Conservation (phyloP, 2,797 vertebrate genomes). For the Parauchenoglanis punctatus region DNA sequence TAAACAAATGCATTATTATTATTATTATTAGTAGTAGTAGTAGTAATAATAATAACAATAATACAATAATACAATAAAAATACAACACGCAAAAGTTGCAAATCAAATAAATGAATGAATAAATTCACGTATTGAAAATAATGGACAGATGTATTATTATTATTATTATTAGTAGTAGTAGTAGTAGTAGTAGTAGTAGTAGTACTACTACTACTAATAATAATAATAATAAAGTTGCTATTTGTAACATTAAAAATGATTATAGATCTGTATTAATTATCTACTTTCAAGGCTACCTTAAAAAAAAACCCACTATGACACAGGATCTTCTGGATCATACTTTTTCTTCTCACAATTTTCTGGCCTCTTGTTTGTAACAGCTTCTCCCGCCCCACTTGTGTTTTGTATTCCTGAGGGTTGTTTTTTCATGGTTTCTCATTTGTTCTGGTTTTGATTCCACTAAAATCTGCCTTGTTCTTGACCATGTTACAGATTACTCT, state of each 20-base stretch:
- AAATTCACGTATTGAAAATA: background rate
- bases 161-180: background rate
- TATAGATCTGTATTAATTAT: background rate
- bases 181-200: background rate
- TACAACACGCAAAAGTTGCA: too few relatives aligned
- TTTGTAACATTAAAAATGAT: background rate
- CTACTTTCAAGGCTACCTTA: background rate
- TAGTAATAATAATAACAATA: background rate
- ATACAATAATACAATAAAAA: background rate
- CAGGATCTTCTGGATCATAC: background rate
- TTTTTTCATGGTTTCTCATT: background rate
- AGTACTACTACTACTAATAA: background rate
- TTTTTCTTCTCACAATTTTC: background rate
- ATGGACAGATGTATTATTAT: background rate
- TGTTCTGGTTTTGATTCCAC: background rate
- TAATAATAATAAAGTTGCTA: background rate
- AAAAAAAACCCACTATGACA: background rate
- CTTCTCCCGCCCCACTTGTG: too few relatives aligned
- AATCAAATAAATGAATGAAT: too few relatives aligned
- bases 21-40: too few relatives aligned
- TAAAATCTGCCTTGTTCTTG: background rate
- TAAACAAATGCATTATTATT: too few relatives aligned
- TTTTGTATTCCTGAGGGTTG: background rate
- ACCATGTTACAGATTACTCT: background rate
- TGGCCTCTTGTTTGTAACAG: background rate